Evolutionary conservation across 2,888 invertebrate genomes (phyloP).

Genomic region (Phengaris alcon): DNA sequence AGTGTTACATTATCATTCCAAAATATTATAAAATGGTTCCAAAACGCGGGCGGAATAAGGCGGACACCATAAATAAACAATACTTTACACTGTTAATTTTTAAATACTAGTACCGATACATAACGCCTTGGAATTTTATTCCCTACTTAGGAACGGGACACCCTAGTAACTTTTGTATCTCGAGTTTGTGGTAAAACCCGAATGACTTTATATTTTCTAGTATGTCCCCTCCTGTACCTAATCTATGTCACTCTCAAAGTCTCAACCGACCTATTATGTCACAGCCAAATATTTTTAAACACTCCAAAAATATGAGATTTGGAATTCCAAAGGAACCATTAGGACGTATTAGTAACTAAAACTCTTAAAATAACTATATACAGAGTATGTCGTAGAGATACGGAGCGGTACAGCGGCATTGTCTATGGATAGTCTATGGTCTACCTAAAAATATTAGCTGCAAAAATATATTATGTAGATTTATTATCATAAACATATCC

Average conservation of each 20-base stretch:
- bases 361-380: conserved; percentile 25
- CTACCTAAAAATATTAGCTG: not conserved
- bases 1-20: conserved; percentile 27
- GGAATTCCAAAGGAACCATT: conserved; percentile 34
- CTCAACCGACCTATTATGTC: conserved; percentile 51
- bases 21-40: conserved; percentile 19
- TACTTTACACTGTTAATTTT: conserved; percentile 9
- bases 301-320: conserved; percentile 49
- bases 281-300: conserved; percentile 64
- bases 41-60: conserved; percentile 10
- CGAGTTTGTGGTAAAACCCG: not conserved
- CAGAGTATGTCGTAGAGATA: not conserved
- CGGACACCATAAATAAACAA: not conserved
- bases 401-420: not conserved
- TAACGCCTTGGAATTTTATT: conserved; percentile 22
- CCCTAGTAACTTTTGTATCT: not conserved
- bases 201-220: conserved; percentile 3
- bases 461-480: not conserved
- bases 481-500: not conserved
- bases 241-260: conserved; percentile 26
- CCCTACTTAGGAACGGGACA: not conserved
- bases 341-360: conserved; percentile 27
- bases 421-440: not conserved
- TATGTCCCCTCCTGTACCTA: conserved; percentile 42
- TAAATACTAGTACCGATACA: conserved; percentile 5